A percentile compares a stretch with the other conserved stretches of the same genome.
Conservation (phyloP, 2,888 invertebrate genomes). For the Sinohyriopsis cumingii region DNA sequence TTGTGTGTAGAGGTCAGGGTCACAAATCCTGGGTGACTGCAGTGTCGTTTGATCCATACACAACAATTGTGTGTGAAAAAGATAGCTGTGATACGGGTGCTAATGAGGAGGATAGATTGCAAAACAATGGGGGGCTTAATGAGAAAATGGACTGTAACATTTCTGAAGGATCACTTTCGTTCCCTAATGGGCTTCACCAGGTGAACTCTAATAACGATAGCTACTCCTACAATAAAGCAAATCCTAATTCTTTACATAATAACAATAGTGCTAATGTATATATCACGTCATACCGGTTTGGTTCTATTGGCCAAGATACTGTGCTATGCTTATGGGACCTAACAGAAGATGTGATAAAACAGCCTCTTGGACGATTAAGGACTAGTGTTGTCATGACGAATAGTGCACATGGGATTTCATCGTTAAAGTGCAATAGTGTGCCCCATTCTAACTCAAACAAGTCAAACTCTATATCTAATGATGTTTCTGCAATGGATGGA, state of each 20-base stretch:
- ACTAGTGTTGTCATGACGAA: constrained; percentile 65
- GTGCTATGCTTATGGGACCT: constrained; percentile 98
- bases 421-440: constrained; percentile 60
- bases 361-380: constrained; percentile 75
- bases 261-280: constrained; percentile 31
- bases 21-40: constrained; percentile 98
- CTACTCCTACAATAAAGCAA: constrained; percentile 11
- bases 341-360: constrained; percentile 92
- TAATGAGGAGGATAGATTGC: constrained; percentile 61
- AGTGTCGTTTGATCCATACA: constrained; percentile 82
- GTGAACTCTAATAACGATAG: constrained; percentile 2
- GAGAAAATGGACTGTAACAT: constrained; percentile 8
- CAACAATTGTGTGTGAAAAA: constrained; percentile 77
- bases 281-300: constrained; percentile 84
- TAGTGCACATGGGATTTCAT: constrained; percentile 31
- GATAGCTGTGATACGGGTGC: constrained; percentile 74
- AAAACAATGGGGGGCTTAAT: constrained; percentile 10
- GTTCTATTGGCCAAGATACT: constrained; percentile 98
- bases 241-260: constrained; percentile 26
- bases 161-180: constrained; percentile 17
- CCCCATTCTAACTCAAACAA: constrained; percentile 54
- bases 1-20: constrained; percentile 97
- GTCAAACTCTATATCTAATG: constrained; percentile 54
- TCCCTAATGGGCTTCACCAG: constrained; percentile 34
- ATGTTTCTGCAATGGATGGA: constrained; percentile 54